Base-by-base conservation (phyloP, 1,140 invertebrate species). In the Neodiprion fabricii region DNA sequence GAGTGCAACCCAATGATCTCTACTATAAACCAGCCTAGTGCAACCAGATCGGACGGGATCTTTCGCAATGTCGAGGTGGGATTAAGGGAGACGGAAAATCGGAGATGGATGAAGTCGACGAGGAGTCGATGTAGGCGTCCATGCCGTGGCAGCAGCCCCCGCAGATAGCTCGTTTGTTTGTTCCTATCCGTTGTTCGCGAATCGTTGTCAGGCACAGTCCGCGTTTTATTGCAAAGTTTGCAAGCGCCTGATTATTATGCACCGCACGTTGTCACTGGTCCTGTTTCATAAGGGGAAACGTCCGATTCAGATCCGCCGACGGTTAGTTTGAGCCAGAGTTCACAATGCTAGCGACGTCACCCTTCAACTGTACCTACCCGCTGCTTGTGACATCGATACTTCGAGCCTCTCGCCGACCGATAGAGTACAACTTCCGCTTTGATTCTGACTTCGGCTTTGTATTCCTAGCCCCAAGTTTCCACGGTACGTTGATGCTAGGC, bases 301-400 rank as follows among this genome's bases (percentile, higher is more conserved):
- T 82, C 84, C 80, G 81, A 82, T 84, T 83, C 84, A 85, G 84
- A 81, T 75, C 79, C 76, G 75, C 75, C 77, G 75, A 71, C 78
- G 78, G 83, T 84, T 83, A 83, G 82, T 85, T 81, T 79, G 78
- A 79, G 77, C 81, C 79, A 76, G 82, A 82, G 83, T 84, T 83
- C 82, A 82, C 81, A 85, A 83, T 80, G 79, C 80, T 78, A 81
- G 77, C 75, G 75, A 76, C 77, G 75, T 83, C 82, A 82, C 80
- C 81, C 82, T 84, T 83, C 82, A 83, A 77, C 53, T 17, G 0
- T 12, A 17, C 10, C 50, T 11, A 10, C 53, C 78, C 79, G 75
- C 82, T 84, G 84, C 73, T 81, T 82, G 77, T 85, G 84, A 85
- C 84, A 85, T 84, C 83, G 84, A 85, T 85, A 83, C 81, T 80